Percentiles rank a stretch among this genome's conserved stretches.
These are phyloP conservation scores for Phenganax marumi DNA, from an alignment of 92 coral and sea anemone species.

Conservation along the genomic window DNA sequence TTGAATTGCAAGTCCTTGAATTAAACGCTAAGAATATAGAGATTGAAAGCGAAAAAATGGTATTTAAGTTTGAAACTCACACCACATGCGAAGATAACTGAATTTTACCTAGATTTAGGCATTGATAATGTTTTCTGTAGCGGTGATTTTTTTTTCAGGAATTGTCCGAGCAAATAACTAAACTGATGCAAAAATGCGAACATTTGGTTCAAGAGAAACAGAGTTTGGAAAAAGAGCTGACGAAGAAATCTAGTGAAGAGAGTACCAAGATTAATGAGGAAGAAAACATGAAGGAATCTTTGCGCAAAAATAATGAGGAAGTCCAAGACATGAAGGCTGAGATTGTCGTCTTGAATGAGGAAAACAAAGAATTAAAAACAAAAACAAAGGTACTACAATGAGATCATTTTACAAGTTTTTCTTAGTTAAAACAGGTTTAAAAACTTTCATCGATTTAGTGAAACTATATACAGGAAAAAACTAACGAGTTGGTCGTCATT, in stretches of 20 bases:
- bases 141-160: slow-evolving; percentile 42
- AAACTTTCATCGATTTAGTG: no score
- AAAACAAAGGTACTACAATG: slow-evolving; percentile 56
- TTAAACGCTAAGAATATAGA: slow-evolving; percentile 8
- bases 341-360: slow-evolving; percentile 61
- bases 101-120: no score
- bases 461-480: background rate
- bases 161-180: slow-evolving; percentile 61
- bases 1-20: background rate
- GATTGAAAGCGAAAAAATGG: background rate
- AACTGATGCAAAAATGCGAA: slow-evolving; percentile 65
- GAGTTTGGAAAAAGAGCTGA: slow-evolving; percentile 75
- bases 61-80: background rate
- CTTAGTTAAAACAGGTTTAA: background rate
- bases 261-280: background rate
- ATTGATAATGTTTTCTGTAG: background rate
- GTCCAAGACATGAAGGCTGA: slow-evolving; percentile 67
- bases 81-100: background rate
- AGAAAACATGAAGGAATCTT: slow-evolving; percentile 22
- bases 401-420: background rate
- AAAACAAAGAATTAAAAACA: slow-evolving; percentile 54
- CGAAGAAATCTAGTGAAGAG: slow-evolving; percentile 75
- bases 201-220: slow-evolving; percentile 58
- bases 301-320: slow-evolving; percentile 28
- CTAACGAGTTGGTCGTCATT: no score